Conservation (phyloP, 2,113 vertebrate genomes). For the Tiliqua scincoides region DNA sequence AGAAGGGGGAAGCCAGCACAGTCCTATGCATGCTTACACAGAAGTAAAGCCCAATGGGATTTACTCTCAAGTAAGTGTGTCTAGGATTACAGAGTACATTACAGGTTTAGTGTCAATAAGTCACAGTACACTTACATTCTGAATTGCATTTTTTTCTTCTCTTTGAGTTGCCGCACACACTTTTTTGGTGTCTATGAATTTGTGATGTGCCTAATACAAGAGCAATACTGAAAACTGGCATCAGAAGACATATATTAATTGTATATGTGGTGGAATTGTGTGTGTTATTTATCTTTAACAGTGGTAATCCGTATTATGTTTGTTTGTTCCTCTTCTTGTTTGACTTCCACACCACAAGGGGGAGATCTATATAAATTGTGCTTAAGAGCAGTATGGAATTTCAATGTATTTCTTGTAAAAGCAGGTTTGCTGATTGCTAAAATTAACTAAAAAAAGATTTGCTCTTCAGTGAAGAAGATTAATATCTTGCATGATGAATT, state of each 20-base stretch:
- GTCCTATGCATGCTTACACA: too few relatives aligned
- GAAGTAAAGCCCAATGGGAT: too few relatives aligned
- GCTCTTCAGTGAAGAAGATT: background rate
- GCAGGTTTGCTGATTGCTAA: rapidly evolving
- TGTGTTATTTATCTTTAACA: background rate
- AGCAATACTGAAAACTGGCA: background rate
- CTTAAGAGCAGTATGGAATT: rapidly evolving
- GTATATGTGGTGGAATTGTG: too few relatives aligned
- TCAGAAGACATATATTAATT: background rate
- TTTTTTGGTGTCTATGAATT: background rate
- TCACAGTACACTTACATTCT: background rate
- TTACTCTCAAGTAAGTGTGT: too few relatives aligned
- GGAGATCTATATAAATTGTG: rapidly evolving
- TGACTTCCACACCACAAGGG: background rate
- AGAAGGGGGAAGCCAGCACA: too few relatives aligned
- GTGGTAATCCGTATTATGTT: background rate
- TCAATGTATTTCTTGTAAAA: background rate
- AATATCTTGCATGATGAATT: background rate
- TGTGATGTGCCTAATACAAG: background rate
- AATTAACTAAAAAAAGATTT: background rate
- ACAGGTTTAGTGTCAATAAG: background rate
- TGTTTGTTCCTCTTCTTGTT: background rate
- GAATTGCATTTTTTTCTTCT: background rate
- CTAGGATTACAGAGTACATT: too few relatives aligned
- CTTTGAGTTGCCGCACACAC: background rate